Evolutionary conservation across 2,113 vertebrate genomes (phyloP).

Genomic region (Phrynocephalus versicolor): DNA sequence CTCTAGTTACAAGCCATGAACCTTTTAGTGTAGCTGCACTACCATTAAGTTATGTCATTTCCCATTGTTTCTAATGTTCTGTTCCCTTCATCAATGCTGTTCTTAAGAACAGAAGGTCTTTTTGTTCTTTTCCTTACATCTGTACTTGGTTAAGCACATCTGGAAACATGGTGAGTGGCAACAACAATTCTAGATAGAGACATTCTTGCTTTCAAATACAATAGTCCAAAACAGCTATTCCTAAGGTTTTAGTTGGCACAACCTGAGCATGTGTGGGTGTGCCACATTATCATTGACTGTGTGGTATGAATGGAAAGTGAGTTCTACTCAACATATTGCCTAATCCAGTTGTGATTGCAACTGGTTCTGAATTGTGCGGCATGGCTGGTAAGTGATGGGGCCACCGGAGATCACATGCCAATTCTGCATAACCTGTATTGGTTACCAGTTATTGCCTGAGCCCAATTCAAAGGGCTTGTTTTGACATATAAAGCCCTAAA

Average conservation of each 20-base stretch:
- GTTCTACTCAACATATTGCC: not conserved
- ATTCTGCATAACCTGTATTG: too few species aligned
- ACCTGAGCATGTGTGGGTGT: not conserved
- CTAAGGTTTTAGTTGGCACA: not conserved
- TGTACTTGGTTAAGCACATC: not conserved
- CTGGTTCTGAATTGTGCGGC: too few species aligned
- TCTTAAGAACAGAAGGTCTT: not conserved
- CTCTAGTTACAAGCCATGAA: too few species aligned
- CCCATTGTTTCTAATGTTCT: not conserved
- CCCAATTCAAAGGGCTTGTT: too few species aligned
- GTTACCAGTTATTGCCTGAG: too few species aligned
- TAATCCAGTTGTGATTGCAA: too few species aligned
- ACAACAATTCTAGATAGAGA: not conserved
- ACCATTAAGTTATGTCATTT: not conserved
- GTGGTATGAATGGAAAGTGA: not conserved
- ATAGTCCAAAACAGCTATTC: not conserved
- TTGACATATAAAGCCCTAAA: too few species aligned
- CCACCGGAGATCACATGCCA: too few species aligned
- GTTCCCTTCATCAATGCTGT: not conserved
- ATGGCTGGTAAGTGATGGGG: too few species aligned
- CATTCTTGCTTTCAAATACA: too few species aligned
- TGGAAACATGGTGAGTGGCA: not conserved
- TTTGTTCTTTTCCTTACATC: not conserved
- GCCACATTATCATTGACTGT: not conserved
- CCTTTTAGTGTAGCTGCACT: not conserved